Evolutionary conservation across 2,113 vertebrate species (phyloP), one percentile per base, ranked within the genome.

Genomic region (Malurus melanocephalus): DNA sequence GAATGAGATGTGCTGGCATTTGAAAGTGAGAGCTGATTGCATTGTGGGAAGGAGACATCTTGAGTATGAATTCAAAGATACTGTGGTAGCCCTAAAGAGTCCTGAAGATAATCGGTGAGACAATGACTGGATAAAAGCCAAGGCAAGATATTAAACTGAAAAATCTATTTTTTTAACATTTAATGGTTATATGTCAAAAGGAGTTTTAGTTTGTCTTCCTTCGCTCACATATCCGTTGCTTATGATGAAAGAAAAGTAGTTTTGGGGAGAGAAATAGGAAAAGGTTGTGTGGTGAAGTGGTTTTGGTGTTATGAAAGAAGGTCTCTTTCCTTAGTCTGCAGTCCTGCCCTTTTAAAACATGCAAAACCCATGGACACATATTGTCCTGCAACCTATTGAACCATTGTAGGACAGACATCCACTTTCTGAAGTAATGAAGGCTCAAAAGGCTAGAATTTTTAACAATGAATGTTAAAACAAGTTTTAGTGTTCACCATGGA

Each of bases 1-100:
- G 90, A 95, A 92, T 89, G 88, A 65, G 46, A 48, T 45, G 26
- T 71, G 85, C 65, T 85, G 80, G 84, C 13, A 22, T 20, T 33
- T 85, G 67, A 86, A 88, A 89, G 71, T 60, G 85, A 80, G 59
- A 94, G 73, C 48, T 6, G 52, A 45, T 61, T 80, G 60, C 16
- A 13, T 59, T 85, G 55, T 92, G 81, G 90, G 90, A 52, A 80
- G n/a, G 49, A 89, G 49, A 65, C 9, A 49, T 77, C 51, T 42
- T 81, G 14, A 78, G 12, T 43, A 26, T 30, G 65, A 94, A 61
- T 90, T 81, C 46, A 51, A 89, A 85, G 61, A 61, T 68, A 86
- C 43, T 67, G 57, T 14, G 21, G 22, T 24, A 78, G 60, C n/a
- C 49, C 68, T 84, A 76, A 74, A 68, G 23, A 51, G 33, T 56